Conservation (phyloP, 2,797 vertebrate species). For the Enteromius unitaeniatus region DNA sequence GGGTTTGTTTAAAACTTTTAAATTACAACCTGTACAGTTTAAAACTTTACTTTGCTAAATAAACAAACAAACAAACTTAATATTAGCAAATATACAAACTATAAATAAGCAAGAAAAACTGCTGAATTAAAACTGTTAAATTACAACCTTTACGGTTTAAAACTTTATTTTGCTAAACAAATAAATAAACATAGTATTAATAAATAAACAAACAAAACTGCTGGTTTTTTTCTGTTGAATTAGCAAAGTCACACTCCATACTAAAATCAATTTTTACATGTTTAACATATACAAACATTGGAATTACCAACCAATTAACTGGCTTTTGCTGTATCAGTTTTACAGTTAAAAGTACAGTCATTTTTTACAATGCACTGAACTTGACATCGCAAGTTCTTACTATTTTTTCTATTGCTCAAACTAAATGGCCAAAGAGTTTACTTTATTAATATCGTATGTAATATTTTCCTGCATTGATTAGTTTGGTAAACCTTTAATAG, state of each 20-base stretch:
- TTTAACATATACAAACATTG: neutral
- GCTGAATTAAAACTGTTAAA: too few relatives aligned
- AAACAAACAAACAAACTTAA: too few relatives aligned
- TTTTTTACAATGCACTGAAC: neutral
- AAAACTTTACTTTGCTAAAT: too few relatives aligned
- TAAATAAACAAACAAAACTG: too few relatives aligned
- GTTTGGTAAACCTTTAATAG: neutral
- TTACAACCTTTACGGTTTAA: too few relatives aligned
- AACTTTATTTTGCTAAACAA: too few relatives aligned
- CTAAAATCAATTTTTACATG: neutral
- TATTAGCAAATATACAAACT: too few relatives aligned
- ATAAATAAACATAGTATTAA: too few relatives aligned
- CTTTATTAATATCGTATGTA: neutral
- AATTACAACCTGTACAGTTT: too few relatives aligned
- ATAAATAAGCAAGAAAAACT: too few relatives aligned
- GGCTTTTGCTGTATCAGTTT: neutral
- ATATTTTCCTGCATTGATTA: neutral
- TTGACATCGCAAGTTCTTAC: neutral
- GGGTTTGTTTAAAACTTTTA: too few relatives aligned
- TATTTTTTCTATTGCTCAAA: neutral
- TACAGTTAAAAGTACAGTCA: neutral
- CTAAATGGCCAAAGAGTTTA: neutral
- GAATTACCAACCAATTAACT: neutral
- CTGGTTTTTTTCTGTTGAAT: too few relatives aligned
- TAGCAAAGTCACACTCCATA: neutral